Conservation (phyloP, 35 echinoderm and acorn worm genomes). For the Ophiothrix spiculata region DNA sequence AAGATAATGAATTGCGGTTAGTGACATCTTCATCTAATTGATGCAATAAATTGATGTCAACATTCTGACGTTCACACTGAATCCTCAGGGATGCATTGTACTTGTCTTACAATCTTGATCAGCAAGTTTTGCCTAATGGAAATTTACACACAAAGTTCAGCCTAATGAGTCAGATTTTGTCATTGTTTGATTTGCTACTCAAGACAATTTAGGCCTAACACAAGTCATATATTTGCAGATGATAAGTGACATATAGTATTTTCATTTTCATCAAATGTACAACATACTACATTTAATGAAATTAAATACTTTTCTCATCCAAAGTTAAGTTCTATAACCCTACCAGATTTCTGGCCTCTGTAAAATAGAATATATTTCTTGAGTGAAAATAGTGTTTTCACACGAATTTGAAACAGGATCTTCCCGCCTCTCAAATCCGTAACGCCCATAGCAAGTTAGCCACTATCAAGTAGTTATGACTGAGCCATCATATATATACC, state of each 20-base stretch:
- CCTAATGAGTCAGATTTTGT: background rate
- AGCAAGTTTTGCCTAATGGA: too few species aligned
- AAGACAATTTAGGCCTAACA: background rate
- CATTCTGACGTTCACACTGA: background rate
- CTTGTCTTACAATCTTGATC: background rate
- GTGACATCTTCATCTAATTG: background rate
- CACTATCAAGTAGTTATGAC: too few species aligned
- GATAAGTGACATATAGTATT: background rate
- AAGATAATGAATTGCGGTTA: background rate
- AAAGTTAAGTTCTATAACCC: too few species aligned
- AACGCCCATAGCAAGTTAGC: too few species aligned
- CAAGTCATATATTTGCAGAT: background rate
- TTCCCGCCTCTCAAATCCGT: too few species aligned
- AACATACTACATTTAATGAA: background rate
- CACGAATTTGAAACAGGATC: too few species aligned
- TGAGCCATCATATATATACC: too few species aligned
- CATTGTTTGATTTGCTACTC: background rate
- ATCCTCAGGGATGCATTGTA: background rate
- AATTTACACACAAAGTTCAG: too few species aligned
- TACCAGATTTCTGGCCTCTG: too few species aligned
- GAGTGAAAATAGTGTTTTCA: too few species aligned
- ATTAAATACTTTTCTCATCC: background rate
- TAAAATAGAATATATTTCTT: too few species aligned
- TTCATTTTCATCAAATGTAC: background rate
- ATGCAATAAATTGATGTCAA: background rate